These are phyloP conservation scores for Babyrousa celebensis DNA, from an alignment of 2,797 vertebrate species.

Conservation along the genomic window DNA sequence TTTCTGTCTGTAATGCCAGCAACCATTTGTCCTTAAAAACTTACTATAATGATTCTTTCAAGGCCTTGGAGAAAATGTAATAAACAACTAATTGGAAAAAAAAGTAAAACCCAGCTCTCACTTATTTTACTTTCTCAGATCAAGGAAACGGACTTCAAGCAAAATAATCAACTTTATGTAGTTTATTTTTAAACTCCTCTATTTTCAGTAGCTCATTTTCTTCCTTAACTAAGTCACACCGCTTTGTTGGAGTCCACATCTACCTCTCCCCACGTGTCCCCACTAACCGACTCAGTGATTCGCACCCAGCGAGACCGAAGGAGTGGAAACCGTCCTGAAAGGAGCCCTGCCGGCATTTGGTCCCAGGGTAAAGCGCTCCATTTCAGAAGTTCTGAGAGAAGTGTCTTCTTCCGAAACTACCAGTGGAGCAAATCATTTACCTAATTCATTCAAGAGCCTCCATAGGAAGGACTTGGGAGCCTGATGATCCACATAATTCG, in stretches of 20 bases:
- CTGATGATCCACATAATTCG: background rate
- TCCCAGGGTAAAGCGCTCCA: background rate
- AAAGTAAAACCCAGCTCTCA: background rate
- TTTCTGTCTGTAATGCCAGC: background rate
- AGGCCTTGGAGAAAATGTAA: slow-evolving; percentile 26
- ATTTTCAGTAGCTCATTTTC: slow-evolving; percentile 41
- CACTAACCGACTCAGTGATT: background rate
- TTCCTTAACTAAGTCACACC: background rate
- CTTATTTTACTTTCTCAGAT: slow-evolving; percentile 59
- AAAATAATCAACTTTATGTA: slow-evolving; percentile 46
- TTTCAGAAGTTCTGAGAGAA: slow-evolving; percentile 41
- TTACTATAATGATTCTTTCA: slow-evolving; percentile 49
- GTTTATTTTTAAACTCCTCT: slow-evolving; percentile 16
- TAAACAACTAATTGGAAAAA: background rate
- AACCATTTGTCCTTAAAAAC: slow-evolving; percentile 41
- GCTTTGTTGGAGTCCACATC: background rate
- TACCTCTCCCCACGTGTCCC: background rate
- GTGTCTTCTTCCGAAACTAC: background rate
- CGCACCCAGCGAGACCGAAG: background rate
- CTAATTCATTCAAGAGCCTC: slow-evolving; percentile 33
- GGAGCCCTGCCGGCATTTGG: background rate
- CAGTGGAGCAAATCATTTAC: slow-evolving; percentile 21
- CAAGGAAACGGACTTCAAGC: slow-evolving; percentile 21
- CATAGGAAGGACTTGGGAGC: slow-evolving; percentile 38
- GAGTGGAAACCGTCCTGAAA: background rate